These are phyloP conservation scores for Halcyon badia DNA, from an alignment of 2,797 vertebrate genomes.

Conservation along the genomic window DNA sequence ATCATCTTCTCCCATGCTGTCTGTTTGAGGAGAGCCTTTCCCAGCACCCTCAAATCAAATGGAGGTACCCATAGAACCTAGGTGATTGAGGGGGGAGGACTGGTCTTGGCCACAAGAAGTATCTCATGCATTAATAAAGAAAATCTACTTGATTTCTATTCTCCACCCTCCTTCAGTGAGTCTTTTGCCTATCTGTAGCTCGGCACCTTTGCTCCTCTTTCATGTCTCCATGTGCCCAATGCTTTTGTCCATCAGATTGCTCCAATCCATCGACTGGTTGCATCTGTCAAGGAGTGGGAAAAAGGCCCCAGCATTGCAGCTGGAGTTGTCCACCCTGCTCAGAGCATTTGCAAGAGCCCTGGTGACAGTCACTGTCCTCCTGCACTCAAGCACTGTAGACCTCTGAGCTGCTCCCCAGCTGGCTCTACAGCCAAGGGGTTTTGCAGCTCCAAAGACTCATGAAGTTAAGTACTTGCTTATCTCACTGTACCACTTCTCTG, in stretches of 20 bases:
- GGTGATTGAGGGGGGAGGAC: too few species aligned
- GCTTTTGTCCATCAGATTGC: background rate
- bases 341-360: background rate
- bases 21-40: background rate
- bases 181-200: background rate
- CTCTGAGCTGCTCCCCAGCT: background rate
- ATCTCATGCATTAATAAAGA: background rate
- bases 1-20: rapidly evolving
- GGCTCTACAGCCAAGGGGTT: background rate
- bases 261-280: background rate
- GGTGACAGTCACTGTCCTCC: background rate
- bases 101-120: background rate
- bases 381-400: too few species aligned
- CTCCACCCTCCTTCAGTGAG: background rate
- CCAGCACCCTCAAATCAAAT: background rate
- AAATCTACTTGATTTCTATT: background rate
- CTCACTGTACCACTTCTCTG: background rate
- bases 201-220: background rate
- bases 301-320: background rate
- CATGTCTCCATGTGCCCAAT: background rate
- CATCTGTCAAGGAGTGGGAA: background rate
- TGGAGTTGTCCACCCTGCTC: background rate
- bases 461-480: background rate
- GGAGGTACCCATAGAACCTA: background rate
- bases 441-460: background rate